Percentiles rank a stretch among this genome's conserved stretches.
These are phyloP conservation scores for Passer domesticus DNA, from an alignment of 2,113 vertebrate genomes.

Conservation along the genomic window DNA sequence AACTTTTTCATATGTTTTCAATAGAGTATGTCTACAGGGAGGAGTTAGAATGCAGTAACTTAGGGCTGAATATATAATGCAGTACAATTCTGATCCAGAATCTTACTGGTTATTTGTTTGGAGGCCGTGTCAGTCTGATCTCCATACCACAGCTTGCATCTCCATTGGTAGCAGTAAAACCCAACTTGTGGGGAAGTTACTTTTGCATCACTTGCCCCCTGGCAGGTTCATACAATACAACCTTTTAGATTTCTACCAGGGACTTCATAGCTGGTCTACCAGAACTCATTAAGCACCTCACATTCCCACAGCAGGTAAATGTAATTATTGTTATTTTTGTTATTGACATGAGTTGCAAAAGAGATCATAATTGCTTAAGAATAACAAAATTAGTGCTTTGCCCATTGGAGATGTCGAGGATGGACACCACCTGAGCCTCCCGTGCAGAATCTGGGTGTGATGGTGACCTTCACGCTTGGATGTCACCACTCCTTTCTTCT, in stretches of 20 bases:
- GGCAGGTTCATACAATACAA: background rate
- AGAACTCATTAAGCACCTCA: background rate
- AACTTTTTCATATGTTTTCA: slow-evolving; percentile 42
- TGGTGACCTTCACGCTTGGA: background rate
- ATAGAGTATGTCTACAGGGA: background rate
- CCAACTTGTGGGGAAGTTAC: background rate
- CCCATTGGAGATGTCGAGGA: background rate
- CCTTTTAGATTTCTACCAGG: background rate
- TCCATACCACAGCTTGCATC: background rate
- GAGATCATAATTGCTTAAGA: background rate
- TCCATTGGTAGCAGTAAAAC: background rate
- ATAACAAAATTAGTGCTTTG: background rate
- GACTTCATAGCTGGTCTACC: background rate
- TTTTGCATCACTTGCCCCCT: background rate
- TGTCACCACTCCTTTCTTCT: background rate
- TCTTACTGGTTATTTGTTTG: background rate
- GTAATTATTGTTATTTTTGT: background rate
- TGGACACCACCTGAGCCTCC: background rate
- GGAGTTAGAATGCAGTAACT: background rate
- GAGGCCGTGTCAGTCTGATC: background rate
- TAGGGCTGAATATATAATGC: background rate
- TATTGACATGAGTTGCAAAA: accelerated
- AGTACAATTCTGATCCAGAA: background rate
- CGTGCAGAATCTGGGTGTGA: too few species aligned
- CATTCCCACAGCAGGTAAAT: background rate